phyloP scores from a whole-genome alignment of 2,888 invertebrate genomes.

The Poecilobothrus nobilitatus region DNA sequence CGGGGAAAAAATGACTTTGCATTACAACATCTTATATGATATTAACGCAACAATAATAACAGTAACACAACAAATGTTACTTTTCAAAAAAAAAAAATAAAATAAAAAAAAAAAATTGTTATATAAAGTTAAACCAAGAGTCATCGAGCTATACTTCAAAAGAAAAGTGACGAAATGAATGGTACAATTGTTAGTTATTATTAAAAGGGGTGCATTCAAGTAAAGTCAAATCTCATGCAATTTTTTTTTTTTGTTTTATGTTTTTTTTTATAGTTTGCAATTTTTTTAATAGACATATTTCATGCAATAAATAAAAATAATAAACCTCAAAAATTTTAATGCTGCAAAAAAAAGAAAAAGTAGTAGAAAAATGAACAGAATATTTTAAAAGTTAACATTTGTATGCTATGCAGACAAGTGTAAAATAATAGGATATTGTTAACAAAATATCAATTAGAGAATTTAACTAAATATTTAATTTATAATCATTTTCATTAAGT shows the following conservation, averaged over 20 bases:
- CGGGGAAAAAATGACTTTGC: neutral
- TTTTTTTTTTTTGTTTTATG: neutral
- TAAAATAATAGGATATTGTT: too few relatives aligned
- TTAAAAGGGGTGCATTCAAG: constrained; percentile 1
- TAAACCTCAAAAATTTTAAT: neutral
- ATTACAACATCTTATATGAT: neutral
- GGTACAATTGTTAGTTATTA: constrained; percentile 4
- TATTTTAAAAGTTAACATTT: too few relatives aligned
- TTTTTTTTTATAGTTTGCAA: neutral
- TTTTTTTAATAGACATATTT: neutral
- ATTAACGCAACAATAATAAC: constrained; percentile 2
- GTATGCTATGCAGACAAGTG: too few relatives aligned
- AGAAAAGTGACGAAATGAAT: constrained; percentile 6
- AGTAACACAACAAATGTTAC: neutral
- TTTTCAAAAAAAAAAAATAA: too few relatives aligned
- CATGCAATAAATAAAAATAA: neutral
- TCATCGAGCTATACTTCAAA: constrained; percentile 1
- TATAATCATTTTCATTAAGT: too few relatives aligned
- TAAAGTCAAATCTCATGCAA: neutral
- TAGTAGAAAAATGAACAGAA: too few relatives aligned
- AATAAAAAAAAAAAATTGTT: too few relatives aligned
- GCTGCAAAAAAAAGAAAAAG: neutral
- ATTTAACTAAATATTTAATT: too few relatives aligned
- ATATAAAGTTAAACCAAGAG: neutral
- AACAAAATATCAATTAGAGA: too few relatives aligned